phyloP scores from a whole-genome alignment of 2,113 vertebrate genomes.

The Plecturocebus donacophilus region DNA sequence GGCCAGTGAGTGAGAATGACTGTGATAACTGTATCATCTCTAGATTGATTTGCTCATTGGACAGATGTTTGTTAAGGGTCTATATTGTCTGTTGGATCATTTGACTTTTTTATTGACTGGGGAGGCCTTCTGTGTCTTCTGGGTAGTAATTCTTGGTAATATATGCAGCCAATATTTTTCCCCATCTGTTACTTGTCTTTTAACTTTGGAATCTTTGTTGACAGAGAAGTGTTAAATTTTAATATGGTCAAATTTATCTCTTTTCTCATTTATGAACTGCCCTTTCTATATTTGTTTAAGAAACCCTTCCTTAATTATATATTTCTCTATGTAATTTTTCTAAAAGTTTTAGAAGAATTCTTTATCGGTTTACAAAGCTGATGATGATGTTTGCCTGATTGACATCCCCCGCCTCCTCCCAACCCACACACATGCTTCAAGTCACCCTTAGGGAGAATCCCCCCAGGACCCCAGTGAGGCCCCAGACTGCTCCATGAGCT shows the following conservation, averaged over 20 bases:
- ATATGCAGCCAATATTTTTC: background rate
- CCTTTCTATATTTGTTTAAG: background rate
- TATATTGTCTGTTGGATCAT: background rate
- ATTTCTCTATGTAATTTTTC: background rate
- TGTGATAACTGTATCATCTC: background rate
- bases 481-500: background rate
- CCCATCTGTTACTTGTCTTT: background rate
- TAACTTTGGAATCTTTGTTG: background rate
- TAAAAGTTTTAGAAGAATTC: background rate
- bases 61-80: background rate
- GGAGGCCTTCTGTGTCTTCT: background rate
- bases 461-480: background rate
- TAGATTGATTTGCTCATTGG: background rate
- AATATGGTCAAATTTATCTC: background rate
- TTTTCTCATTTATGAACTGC: background rate
- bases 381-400: background rate
- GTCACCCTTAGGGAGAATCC: background rate
- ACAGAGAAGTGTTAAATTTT: background rate
- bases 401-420: rapidly evolving
- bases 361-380: background rate
- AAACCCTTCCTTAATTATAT: background rate
- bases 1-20: rapidly evolving
- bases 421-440: background rate
- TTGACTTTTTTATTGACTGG: background rate
- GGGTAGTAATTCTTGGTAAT: background rate